Conservation (phyloP, 2,888 invertebrate species). For the Protodeltote pygarga region DNA sequence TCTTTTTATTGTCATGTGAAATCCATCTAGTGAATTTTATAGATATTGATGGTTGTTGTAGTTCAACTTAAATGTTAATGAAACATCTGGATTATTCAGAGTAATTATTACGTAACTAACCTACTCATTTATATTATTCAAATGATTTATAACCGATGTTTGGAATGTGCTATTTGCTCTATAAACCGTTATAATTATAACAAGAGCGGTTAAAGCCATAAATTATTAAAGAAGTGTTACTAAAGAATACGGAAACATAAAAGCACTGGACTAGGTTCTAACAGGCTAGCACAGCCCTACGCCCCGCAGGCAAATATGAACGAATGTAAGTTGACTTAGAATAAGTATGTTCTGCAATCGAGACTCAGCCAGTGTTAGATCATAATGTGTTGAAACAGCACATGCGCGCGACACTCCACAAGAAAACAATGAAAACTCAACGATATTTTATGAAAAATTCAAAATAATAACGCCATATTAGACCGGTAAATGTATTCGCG, state of each 20-base stretch:
- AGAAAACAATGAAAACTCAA: conserved; percentile 75
- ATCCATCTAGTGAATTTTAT: not conserved
- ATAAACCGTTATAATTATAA: conserved; percentile 18
- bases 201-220: conserved; percentile 17
- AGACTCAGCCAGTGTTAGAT: conserved; percentile 86
- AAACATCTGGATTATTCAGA: too few relatives aligned
- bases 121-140: too few relatives aligned
- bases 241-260: conserved; percentile 40
- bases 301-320: conserved; percentile 87
- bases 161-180: too few relatives aligned
- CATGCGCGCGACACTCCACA: conserved; percentile 78
- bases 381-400: conserved; percentile 86
- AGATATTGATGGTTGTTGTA: too few relatives aligned
- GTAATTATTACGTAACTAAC: too few relatives aligned
- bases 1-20: conserved; percentile 14
- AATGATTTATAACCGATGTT: too few relatives aligned
- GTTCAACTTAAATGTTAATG: too few relatives aligned
- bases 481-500: conserved; percentile 53
- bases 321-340: conserved; percentile 88
- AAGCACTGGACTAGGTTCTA: conserved; percentile 58
- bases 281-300: conserved; percentile 80
- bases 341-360: conserved; percentile 87
- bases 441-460: conserved; percentile 49
- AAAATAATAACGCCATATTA: conserved; percentile 47
- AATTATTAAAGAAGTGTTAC: conserved; percentile 30